Percentiles rank a stretch among this genome's conserved stretches.
phyloP scores from a whole-genome alignment of 2,888 invertebrate species.

The Lithophane socia region DNA sequence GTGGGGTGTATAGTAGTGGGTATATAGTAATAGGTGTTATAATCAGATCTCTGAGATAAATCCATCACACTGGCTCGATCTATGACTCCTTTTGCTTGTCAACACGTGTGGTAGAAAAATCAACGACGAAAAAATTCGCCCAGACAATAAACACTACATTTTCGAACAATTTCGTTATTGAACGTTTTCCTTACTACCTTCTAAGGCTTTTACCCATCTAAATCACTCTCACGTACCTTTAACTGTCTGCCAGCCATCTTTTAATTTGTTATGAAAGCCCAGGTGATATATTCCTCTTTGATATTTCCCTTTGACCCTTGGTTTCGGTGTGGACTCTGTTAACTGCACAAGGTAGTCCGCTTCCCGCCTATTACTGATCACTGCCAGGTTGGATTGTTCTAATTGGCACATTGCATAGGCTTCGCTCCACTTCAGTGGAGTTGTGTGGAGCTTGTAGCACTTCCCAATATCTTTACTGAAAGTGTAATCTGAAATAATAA shows the following conservation, averaged over 20 bases:
- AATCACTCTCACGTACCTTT: conserved; percentile 67
- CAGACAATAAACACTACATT: background rate
- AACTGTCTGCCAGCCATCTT: conserved; percentile 72
- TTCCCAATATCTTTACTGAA: conserved; percentile 69
- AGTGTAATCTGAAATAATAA: conserved; percentile 74
- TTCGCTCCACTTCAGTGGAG: conserved; percentile 78
- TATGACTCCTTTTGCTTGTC: background rate
- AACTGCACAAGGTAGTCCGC: conserved; percentile 39
- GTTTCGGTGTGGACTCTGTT: conserved; percentile 8
- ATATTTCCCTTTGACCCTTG: conserved; percentile 20
- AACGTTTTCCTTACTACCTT: background rate
- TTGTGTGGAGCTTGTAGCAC: conserved; percentile 83
- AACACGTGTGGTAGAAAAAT: background rate
- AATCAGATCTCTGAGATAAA: background rate
- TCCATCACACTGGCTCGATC: background rate
- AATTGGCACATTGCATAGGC: conserved; percentile 76
- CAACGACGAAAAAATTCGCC: background rate
- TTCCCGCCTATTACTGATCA: conserved; percentile 70
- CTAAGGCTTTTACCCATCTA: too few relatives aligned
- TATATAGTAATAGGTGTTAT: background rate
- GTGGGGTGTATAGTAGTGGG: too few relatives aligned
- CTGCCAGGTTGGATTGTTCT: conserved; percentile 78
- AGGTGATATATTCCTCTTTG: conserved; percentile 62
- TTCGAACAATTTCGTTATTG: background rate
- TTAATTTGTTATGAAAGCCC: conserved; percentile 69